Base-by-base conservation (phyloP, 2,113 vertebrate species). In the Zosterops pallidus region DNA sequence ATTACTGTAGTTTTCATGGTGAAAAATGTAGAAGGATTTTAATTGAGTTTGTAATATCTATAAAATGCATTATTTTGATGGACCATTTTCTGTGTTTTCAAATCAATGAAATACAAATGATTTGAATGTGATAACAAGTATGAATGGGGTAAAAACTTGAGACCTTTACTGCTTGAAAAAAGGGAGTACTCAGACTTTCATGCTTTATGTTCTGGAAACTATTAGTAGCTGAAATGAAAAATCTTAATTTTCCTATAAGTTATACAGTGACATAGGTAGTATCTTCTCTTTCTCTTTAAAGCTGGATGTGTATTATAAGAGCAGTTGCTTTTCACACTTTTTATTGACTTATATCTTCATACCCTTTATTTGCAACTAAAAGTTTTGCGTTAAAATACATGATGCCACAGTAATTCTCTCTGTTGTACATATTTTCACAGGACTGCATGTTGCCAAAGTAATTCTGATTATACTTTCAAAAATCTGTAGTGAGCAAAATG, bases 381-480 rank as follows among this genome's bases (percentile, higher is more conserved):
- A 21, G 8, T 50, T 71, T 85, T 84, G 69, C 22, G 31, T 82
- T 70, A 68, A 89, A 84, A 89, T 68, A 41, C 42, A 26, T 46
- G 20, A 72, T 90, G 44, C 35, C 18, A 21, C 35, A 22, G 14
- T 75, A 75, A 60, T 94, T 89, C 28, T 86, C 22, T 64, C 74
- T 11, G 22, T 72, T 84, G 37, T 68, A 86, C 26, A 35, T 76
- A 56, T 50, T 91, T 81, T 87, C 69, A 23, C 69, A 85, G 56
- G 57, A 75, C 49, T 82, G 6, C 22, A 22, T 49, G 6, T 64
- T 81, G 74, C 57, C 49, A 37, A 74, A 68, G 17, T 63, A 39
- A 56, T 93, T 89, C 49, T 78, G 69, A 85, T 89, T 55, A 60
- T 37, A 29, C 25, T 92, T 92, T 90, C 35, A 85, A 79, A 94